These are phyloP conservation scores for Drosophila orena DNA, from an alignment of 1,140 invertebrate species.

Conservation along the genomic window DNA sequence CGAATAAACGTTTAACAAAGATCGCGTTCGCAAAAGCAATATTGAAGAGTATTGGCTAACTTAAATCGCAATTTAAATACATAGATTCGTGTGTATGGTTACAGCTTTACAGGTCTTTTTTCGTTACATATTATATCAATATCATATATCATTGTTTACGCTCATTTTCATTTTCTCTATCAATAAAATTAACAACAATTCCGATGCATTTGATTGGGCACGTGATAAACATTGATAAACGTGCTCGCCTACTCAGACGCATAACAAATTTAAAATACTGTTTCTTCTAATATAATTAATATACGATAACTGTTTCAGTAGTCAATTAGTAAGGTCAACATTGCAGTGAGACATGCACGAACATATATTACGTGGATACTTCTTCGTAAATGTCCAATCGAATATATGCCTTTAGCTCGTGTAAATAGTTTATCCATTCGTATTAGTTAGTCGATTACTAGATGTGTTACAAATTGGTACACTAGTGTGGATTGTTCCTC, in stretches of 20 bases:
- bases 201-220: slow-evolving; percentile 64
- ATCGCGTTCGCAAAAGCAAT: slow-evolving; percentile 24
- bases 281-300: slow-evolving; percentile 57
- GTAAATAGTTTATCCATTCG: slow-evolving; percentile 50
- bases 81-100: slow-evolving; percentile 50
- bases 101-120: slow-evolving; percentile 69
- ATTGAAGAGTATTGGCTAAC: slow-evolving; percentile 63
- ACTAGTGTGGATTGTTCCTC: slow-evolving; percentile 59
- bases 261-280: slow-evolving; percentile 77
- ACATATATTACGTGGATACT: slow-evolving; percentile 13
- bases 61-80: slow-evolving; percentile 72
- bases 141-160: slow-evolving; percentile 37
- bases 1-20: slow-evolving; percentile 58
- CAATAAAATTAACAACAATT: slow-evolving; percentile 79
- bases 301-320: slow-evolving; percentile 64
- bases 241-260: slow-evolving; percentile 49
- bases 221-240: slow-evolving; percentile 68
- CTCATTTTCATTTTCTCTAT: slow-evolving; percentile 44
- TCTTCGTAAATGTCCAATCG: slow-evolving; percentile 16
- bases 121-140: slow-evolving; percentile 54
- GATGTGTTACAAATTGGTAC: slow-evolving; percentile 60
- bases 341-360: slow-evolving; percentile 49
- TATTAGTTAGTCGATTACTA: slow-evolving; percentile 45
- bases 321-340: slow-evolving; percentile 71
- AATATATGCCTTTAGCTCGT: slow-evolving; percentile 8